A percentile compares a stretch with the other conserved stretches of the same genome.
phyloP scores from a whole-genome alignment of 1,140 invertebrate genomes.

The Centruroides vittatus region DNA sequence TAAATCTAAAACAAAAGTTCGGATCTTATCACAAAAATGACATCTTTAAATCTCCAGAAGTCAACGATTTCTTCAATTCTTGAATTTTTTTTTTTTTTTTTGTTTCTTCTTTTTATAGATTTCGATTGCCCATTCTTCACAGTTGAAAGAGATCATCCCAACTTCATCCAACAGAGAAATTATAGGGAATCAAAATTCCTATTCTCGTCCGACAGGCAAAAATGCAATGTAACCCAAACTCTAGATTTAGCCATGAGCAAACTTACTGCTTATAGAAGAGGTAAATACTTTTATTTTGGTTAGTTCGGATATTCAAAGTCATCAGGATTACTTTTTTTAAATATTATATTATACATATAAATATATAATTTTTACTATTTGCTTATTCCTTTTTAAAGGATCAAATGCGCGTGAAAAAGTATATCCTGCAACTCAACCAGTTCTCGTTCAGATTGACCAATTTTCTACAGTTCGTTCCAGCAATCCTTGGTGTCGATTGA shows the following conservation, averaged over 20 bases:
- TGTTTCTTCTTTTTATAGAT: neutral
- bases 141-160: constrained; percentile 10
- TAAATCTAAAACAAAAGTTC: no score
- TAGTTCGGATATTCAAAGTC: neutral
- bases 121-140: constrained; percentile 7
- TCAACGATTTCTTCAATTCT: no score
- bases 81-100: neutral
- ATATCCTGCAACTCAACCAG: constrained; percentile 2
- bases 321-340: no score
- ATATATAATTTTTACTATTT: no score
- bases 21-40: no score
- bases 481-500: constrained; percentile 12
- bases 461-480: neutral
- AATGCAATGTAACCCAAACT: neutral
- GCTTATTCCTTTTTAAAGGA: no score
- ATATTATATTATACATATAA: neutral
- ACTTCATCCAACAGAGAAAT: constrained; percentile 8
- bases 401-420: constrained; percentile 4
- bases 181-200: constrained; percentile 5
- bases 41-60: no score
- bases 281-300: neutral
- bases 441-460: constrained; percentile 5
- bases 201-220: neutral
- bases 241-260: constrained; percentile 1
- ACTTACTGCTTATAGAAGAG: constrained; percentile 1